Evolutionary conservation across 1,140 invertebrate species (phyloP).

Genomic region (Andrena cerasifolii): DNA sequence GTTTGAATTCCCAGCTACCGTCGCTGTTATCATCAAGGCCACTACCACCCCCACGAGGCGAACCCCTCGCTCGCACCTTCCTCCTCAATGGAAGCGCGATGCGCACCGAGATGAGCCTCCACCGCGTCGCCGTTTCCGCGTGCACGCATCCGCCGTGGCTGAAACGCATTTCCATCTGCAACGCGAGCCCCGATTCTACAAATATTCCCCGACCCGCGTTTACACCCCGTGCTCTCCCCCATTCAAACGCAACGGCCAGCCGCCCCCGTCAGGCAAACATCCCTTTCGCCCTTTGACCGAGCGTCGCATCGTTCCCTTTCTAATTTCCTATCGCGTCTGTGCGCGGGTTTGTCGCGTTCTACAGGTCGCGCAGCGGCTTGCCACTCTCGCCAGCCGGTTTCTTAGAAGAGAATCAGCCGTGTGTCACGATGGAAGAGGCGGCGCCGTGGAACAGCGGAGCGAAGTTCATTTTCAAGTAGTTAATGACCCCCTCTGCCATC

Average conservation of each 20-base stretch:
- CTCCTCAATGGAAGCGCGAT: background rate
- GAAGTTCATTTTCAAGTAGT: constrained; percentile 55
- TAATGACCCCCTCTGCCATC: constrained; percentile 29
- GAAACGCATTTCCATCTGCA: background rate
- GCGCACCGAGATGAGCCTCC: background rate
- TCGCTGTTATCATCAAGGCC: too few species aligned
- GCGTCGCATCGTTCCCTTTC: constrained; percentile 12
- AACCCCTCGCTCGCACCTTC: background rate
- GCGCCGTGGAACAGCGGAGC: constrained; percentile 1
- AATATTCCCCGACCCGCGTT: background rate
- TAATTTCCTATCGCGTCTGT: constrained; percentile 14
- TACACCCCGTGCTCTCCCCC: background rate
- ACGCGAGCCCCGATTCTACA: background rate
- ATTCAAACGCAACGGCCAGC: background rate
- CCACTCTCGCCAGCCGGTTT: background rate
- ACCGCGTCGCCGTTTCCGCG: background rate
- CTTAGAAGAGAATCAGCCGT: constrained; percentile 9
- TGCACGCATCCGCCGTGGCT: background rate
- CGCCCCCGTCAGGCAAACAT: background rate
- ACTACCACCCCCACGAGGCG: too few species aligned
- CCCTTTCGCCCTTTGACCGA: constrained; percentile 5
- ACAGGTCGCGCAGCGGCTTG: background rate
- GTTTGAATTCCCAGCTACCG: too few species aligned
- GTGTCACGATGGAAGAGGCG: constrained; percentile 10
- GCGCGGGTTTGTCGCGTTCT: background rate